phyloP scores from a whole-genome alignment of 2,797 vertebrate genomes.

The Tiaroga cobitis region DNA sequence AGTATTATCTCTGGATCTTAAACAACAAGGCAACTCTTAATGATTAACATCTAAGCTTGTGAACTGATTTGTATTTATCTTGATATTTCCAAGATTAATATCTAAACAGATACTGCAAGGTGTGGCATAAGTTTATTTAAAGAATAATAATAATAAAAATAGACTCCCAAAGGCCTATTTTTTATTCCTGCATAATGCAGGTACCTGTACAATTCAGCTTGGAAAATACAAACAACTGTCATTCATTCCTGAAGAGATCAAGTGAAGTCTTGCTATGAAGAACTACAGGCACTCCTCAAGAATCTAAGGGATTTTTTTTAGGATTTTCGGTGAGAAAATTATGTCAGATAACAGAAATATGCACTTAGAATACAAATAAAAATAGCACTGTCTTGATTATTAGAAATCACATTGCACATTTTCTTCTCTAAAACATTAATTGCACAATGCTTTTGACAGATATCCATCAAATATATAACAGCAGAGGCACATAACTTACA shows the following conservation, averaged over 20 bases:
- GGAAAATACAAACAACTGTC: background rate
- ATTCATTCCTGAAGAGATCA: background rate
- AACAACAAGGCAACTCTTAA: constrained; percentile 71
- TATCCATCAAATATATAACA: background rate
- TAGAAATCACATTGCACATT: background rate
- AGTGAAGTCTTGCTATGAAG: constrained; percentile 3
- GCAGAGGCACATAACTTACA: constrained; percentile 36
- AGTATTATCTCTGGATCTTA: constrained; percentile 64
- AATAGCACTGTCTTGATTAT: background rate
- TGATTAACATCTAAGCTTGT: constrained; percentile 25
- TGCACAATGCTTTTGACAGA: constrained; percentile 36
- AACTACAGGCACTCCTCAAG: constrained; percentile 2
- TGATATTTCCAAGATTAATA: constrained; percentile 24
- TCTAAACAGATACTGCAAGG: background rate
- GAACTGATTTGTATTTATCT: background rate
- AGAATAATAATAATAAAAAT: background rate
- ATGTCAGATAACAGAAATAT: constrained; percentile 1
- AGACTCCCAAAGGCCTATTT: background rate
- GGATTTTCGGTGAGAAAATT: background rate
- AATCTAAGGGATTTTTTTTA: background rate
- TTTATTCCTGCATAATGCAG: background rate
- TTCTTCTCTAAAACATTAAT: constrained; percentile 26
- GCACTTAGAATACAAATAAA: background rate
- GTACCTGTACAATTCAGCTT: constrained; percentile 1
- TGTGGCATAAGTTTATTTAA: background rate